Base-by-base conservation (phyloP, 2,888 invertebrate genomes). In the Drosophila merina region DNA sequence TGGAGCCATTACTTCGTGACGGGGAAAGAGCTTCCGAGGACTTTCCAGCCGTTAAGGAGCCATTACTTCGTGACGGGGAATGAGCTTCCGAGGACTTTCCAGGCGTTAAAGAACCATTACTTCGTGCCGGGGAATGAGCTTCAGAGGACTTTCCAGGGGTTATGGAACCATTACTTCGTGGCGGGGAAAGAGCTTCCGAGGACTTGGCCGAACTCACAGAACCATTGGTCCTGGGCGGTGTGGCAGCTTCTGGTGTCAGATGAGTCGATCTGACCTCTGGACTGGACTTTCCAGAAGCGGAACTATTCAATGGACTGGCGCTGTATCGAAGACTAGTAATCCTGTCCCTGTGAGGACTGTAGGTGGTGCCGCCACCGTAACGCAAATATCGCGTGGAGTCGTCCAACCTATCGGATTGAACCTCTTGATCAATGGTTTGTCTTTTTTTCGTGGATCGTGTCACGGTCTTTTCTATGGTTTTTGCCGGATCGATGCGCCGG, bases 391-490 rank as follows among this genome's bases (percentile, higher is more conserved):
- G 93, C 1, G 95, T 94, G 0, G 94, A 92, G 77, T 96, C 95
- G 73, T 96, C 96, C 82, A 94, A 86, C 56, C 95, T 92, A 86
- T 96, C 96, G 0, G 95, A 95, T 81, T 96, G 96, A 52, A 95
- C 93, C 91, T 94, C 95, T 88, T 95, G 95, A 78, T 96, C 95
- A n/a, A 93, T 87, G 91, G 93, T 94, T 83, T 93, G 92, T 0
- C 93, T 93, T 74, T 92, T 93, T 64, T 90, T 93, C 68, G 93
- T 94, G 1, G 93, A 92, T 44, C 94, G 8, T 9, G 44, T 25
- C 4, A 44, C 20, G 44, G 44, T 44, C 44, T 44, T 44, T 90
- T 96, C 95, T 51, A 95, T 92, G 3, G 94, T 94, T 88, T 95
- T 95, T 5, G 95, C 95, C 86, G 95, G 93, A 77, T 96, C 96